Conservation (phyloP, 2,113 vertebrate species). For the Gnathonemus longibarbis region DNA sequence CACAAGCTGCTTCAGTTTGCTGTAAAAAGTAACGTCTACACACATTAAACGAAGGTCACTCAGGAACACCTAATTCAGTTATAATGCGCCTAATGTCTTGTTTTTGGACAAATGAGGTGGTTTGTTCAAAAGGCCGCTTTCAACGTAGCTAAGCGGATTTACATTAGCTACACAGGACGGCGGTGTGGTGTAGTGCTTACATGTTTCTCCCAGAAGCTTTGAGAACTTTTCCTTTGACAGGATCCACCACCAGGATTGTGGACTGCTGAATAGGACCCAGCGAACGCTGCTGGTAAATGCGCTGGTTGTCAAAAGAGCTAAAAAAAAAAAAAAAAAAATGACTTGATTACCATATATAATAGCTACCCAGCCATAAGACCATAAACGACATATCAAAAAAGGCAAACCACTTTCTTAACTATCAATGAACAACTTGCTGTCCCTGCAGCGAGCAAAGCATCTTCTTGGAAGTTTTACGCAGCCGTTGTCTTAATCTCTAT, state of each 20-base stretch:
- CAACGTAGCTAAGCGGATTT: neutral
- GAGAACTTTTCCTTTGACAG: constrained; percentile 68
- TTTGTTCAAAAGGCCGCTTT: neutral
- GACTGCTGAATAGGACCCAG: constrained; percentile 86
- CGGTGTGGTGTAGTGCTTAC: constrained; percentile 55
- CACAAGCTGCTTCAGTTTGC: neutral
- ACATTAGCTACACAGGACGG: neutral
- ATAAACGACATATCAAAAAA: neutral
- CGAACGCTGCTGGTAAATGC: constrained; percentile 76
- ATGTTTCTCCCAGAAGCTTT: constrained; percentile 77
- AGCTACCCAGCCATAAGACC: neutral
- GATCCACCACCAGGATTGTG: constrained; percentile 79
- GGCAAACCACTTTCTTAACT: neutral
- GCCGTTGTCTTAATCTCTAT: neutral
- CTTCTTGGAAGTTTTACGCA: neutral
- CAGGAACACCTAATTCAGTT: neutral
- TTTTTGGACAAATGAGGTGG: neutral
- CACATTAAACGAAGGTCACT: neutral
- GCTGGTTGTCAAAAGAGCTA: constrained; percentile 81
- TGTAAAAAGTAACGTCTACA: neutral
- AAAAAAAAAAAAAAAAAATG: neutral
- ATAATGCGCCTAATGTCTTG: neutral
- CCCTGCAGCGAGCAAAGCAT: neutral
- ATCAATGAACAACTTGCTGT: neutral
- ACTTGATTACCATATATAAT: neutral